phyloP scores from a whole-genome alignment of 1,140 invertebrate species.

The Samia ricini region DNA sequence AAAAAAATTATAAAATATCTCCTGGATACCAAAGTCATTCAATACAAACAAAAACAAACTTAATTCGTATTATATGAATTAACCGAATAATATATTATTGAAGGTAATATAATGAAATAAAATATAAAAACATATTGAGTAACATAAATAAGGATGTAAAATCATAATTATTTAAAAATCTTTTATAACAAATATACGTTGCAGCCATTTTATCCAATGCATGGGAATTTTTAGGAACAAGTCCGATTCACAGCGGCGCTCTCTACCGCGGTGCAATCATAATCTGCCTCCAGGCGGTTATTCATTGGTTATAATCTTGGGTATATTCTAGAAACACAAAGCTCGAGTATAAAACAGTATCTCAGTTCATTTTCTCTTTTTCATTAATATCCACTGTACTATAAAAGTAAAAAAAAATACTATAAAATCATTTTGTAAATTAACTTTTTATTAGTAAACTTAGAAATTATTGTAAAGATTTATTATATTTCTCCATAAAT shows the following conservation, averaged over 20 bases:
- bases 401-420: not conserved
- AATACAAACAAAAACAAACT: too few species aligned
- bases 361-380: not conserved
- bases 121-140: not conserved
- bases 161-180: not conserved
- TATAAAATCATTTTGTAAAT: too few species aligned
- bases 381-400: not conserved
- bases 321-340: not conserved
- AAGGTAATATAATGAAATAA: too few species aligned
- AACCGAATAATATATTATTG: too few species aligned
- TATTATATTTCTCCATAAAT: not conserved
- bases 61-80: too few species aligned
- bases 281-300: conserved; percentile 36
- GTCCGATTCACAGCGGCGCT: not conserved
- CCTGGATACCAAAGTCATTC: too few species aligned
- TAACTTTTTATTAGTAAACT: not conserved
- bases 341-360: not conserved
- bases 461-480: not conserved
- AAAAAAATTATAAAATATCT: too few species aligned
- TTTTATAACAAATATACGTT: not conserved
- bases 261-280: conserved; percentile 42
- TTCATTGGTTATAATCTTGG: not conserved
- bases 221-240: conserved; percentile 14
- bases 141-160: not conserved
- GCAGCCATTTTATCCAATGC: not conserved